Evolutionary conservation across 2,797 vertebrate genomes (phyloP).

Genomic region (Gouania willdenowi): DNA sequence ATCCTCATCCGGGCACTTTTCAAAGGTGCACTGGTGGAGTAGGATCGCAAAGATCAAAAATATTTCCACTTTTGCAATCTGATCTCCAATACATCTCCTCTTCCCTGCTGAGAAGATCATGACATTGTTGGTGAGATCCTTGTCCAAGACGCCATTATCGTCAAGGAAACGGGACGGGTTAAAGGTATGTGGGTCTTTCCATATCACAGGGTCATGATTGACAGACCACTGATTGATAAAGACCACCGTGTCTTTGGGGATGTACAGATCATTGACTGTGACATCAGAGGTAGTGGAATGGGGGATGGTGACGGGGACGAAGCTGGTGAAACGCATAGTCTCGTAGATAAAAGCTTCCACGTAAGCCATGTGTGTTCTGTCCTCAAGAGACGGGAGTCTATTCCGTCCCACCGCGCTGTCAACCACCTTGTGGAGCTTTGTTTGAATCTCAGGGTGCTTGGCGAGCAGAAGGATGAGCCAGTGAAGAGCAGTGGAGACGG

Average conservation of each 20-base stretch:
- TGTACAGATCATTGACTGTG: slow-evolving; percentile 67
- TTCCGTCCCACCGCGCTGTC: slow-evolving; percentile 71
- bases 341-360: slow-evolving; percentile 81
- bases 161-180: slow-evolving; percentile 75
- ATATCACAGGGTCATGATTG: slow-evolving; percentile 76
- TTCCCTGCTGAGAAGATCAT: slow-evolving; percentile 81
- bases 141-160: slow-evolving; percentile 58
- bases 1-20: slow-evolving; percentile 60
- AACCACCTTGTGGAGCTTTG: slow-evolving; percentile 67
- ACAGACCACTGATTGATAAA: slow-evolving; percentile 85
- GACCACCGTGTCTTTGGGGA: slow-evolving; percentile 78
- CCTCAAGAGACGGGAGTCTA: slow-evolving; percentile 66
- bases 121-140: slow-evolving; percentile 64
- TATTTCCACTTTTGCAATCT: slow-evolving; percentile 77
- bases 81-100: slow-evolving; percentile 78
- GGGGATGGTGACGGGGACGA: slow-evolving; percentile 81
- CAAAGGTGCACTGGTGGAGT: slow-evolving; percentile 77
- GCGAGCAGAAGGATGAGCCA: slow-evolving; percentile 79
- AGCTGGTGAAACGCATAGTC: slow-evolving; percentile 79
- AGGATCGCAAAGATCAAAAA: slow-evolving; percentile 78
- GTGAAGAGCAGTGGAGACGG: slow-evolving; percentile 72
- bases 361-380: slow-evolving; percentile 60
- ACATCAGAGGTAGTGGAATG: slow-evolving; percentile 78
- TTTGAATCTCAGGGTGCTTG: slow-evolving; percentile 70
- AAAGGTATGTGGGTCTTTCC: slow-evolving; percentile 75